Percentiles rank a stretch among this genome's conserved stretches.
Conservation (phyloP, 2,888 invertebrate species). For the Ornithoptera alexandrae region DNA sequence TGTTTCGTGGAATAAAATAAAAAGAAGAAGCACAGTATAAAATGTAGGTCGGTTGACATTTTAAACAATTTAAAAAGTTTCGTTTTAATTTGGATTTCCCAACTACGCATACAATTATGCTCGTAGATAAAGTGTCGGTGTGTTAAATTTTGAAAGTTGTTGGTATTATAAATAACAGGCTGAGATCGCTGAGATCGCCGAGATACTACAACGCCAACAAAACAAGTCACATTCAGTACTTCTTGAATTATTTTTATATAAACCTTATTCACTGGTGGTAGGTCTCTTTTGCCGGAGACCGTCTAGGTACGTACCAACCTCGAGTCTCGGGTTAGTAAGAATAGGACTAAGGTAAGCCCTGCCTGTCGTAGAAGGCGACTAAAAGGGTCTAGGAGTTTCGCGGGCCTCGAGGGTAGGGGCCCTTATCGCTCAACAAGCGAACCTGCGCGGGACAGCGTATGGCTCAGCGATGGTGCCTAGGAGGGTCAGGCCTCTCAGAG, state of each 20-base stretch:
- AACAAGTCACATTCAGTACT: background rate
- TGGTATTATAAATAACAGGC: conserved; percentile 7
- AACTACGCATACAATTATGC: background rate
- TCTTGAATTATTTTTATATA: background rate
- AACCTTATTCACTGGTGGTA: background rate
- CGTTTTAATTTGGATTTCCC: conserved; percentile 7
- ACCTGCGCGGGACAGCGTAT: too few relatives aligned
- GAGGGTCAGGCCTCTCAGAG: too few relatives aligned
- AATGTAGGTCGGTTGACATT: background rate
- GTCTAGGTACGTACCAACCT: too few relatives aligned
- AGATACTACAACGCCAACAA: background rate
- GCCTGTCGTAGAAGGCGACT: too few relatives aligned
- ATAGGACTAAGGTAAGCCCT: too few relatives aligned
- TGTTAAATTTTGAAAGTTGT: conserved; percentile 11
- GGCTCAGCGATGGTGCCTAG: too few relatives aligned
- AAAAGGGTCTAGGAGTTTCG: too few relatives aligned
- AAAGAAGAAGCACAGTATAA: background rate
- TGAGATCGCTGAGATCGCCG: background rate
- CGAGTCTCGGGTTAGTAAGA: too few relatives aligned
- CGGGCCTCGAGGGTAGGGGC: too few relatives aligned
- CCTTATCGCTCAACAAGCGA: too few relatives aligned
- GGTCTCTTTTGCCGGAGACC: too few relatives aligned
- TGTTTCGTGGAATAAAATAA: background rate
- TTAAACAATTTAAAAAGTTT: conserved; percentile 1
- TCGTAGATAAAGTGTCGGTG: background rate